Percentiles rank a stretch among this genome's conserved stretches.
Evolutionary conservation across 2,113 vertebrate species (phyloP).

Genomic region (Anguilla rostrata): DNA sequence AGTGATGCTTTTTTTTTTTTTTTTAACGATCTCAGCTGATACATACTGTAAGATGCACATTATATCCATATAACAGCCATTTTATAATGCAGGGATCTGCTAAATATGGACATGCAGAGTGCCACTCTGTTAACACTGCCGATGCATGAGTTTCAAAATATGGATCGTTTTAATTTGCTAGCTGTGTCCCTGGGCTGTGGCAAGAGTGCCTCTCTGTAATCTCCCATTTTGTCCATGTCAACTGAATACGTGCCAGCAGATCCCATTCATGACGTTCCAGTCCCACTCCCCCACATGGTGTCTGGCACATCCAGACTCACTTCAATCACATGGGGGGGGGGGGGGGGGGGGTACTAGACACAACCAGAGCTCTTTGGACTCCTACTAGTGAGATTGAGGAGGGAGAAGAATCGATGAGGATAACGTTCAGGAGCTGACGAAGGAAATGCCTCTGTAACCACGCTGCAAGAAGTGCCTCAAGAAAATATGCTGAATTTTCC

Average conservation of each 20-base stretch:
- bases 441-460: background rate
- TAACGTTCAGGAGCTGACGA: background rate
- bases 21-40: too few species aligned
- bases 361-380: slow-evolving; percentile 4
- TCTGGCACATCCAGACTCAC: slow-evolving; percentile 15
- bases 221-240: background rate
- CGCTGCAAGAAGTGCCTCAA: slow-evolving; percentile 16
- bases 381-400: slow-evolving; percentile 14
- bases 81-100: background rate
- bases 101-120: background rate
- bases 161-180: background rate
- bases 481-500: slow-evolving; percentile 7
- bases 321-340: slow-evolving; percentile 7
- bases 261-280: slow-evolving; percentile 19
- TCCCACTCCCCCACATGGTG: slow-evolving; percentile 10
- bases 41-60: too few species aligned
- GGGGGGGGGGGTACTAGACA: background rate
- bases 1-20: too few species aligned
- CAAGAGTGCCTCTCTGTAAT: background rate
- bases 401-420: slow-evolving; percentile 14
- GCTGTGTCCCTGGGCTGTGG: background rate
- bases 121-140: too few species aligned
- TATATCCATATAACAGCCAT: background rate
- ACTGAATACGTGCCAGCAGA: slow-evolving; percentile 16
- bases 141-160: background rate